Percentiles rank a stretch among this genome's conserved stretches.
These are phyloP conservation scores for Potamarius usumacintae DNA, from an alignment of 2,113 vertebrate species.

Conservation along the genomic window DNA sequence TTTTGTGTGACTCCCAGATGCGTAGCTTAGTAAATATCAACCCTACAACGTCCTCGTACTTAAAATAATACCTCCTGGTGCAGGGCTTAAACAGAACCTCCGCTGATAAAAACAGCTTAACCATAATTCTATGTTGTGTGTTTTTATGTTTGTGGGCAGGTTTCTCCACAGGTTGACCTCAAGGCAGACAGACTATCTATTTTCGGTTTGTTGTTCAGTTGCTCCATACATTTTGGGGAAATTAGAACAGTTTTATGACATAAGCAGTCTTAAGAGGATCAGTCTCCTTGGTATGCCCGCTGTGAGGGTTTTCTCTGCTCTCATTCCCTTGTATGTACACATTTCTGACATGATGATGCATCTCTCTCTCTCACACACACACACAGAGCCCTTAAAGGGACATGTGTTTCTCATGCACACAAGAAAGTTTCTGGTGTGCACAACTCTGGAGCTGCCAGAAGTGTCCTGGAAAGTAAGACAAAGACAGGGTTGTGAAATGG, in stretches of 20 bases:
- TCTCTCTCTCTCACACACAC: not conserved
- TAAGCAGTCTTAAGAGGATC: constrained; percentile 70
- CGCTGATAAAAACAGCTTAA: constrained; percentile 30
- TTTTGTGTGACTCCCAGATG: constrained; percentile 22
- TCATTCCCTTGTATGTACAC: constrained; percentile 41
- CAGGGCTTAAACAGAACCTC: constrained; percentile 15
- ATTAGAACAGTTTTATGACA: constrained; percentile 68
- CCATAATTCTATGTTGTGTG: not conserved
- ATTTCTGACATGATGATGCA: constrained; percentile 23
- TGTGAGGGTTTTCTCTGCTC: constrained; percentile 42
- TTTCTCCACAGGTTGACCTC: constrained; percentile 10
- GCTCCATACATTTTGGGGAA: constrained; percentile 59
- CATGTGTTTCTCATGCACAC: too few relatives aligned
- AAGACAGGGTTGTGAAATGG: too few relatives aligned
- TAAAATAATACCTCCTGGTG: constrained; percentile 34
- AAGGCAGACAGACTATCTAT: constrained; percentile 3
- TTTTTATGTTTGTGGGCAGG: not conserved
- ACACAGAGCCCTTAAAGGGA: not conserved
- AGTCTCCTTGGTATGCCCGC: constrained; percentile 61
- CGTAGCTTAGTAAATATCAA: constrained; percentile 23
- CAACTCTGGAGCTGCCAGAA: too few relatives aligned
- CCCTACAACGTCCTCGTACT: constrained; percentile 17
- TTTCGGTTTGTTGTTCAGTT: constrained; percentile 31
- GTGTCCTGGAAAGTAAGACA: too few relatives aligned
- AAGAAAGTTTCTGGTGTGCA: too few relatives aligned